Evolutionary conservation across 1,140 invertebrate genomes (phyloP).

Genomic region (Conus ventricosus): DNA sequence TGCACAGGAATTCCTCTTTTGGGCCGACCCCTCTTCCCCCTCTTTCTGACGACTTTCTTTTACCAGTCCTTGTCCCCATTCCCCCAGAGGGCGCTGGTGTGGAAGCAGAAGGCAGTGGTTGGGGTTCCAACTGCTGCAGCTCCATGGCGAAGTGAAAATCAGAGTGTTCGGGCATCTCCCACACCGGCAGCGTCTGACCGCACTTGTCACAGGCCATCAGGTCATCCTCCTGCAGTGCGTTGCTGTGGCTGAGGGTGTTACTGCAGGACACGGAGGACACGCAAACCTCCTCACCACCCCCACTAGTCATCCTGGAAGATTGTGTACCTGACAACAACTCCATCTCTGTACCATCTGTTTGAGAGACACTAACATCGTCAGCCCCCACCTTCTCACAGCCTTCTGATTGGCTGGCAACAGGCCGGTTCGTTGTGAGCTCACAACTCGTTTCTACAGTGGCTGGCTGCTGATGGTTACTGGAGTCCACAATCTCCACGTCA

Average conservation of each 20-base stretch:
- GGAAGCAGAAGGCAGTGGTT: background rate
- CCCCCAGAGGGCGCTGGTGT: background rate
- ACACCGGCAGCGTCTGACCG: constrained; percentile 63
- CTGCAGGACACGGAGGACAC: background rate
- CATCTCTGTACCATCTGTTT: background rate
- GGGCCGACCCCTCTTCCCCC: background rate
- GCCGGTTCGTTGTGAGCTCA: too few relatives aligned
- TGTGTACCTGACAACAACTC: background rate
- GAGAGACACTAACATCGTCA: background rate
- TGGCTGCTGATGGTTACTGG: too few relatives aligned
- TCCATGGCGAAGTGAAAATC: constrained; percentile 75
- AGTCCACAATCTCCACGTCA: too few relatives aligned
- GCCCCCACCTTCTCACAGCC: background rate
- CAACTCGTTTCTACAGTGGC: too few relatives aligned
- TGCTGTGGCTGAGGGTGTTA: background rate
- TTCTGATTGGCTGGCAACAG: too few relatives aligned
- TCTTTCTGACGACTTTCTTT: background rate
- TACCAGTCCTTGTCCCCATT: background rate
- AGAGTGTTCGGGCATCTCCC: constrained; percentile 74
- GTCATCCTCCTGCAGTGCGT: constrained; percentile 43
- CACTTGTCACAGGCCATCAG: constrained; percentile 71
- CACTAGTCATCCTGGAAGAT: background rate
- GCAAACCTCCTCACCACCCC: background rate
- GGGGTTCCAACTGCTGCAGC: constrained; percentile 55
- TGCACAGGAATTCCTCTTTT: background rate